Base-by-base conservation (phyloP, 1,140 invertebrate genomes). In the Hesperophylax magnus region DNA sequence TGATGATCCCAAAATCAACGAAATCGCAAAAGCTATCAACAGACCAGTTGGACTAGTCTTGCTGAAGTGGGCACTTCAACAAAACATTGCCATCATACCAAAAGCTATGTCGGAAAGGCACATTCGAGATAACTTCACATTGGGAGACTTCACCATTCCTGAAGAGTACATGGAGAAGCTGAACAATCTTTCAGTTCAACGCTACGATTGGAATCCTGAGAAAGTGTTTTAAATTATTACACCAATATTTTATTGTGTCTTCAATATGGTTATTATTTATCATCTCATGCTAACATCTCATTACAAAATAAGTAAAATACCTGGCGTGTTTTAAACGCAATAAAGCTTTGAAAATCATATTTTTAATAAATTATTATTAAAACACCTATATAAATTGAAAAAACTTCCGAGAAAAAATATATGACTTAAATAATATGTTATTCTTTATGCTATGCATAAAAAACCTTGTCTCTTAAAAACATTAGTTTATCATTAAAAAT, bases 181-280 rank as follows among this genome's bases (percentile, higher is more conserved):
- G 17, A 86, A 87, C 78, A 85, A 84, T 31, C 82, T 92, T 22
- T 83, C 87, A 22, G 82, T 77, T 17, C 85, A 85, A 31, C 78
- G 92, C 85, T 92, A 91, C 79, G 91, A 91, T 78, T 93, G 92
- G 92, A 86, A 92, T 84, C 90, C 92, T 0, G 81, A 85, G 63
- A 72, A 74, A 18, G 79, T 87, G 11, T 76, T 53, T 39, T 84
- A 82, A 76, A 52, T 18, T 34, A 61, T 61, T 6, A n/a, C 18
- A 3, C 27, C 2, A 2, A 27, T 5, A 2, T 2, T 27, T 5
- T 27, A 2, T 27, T 3, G 53, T 54, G 7, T n/a, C n/a, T n/a
- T n/a, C n/a, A n/a, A n/a, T n/a, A n/a, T n/a, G n/a, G n/a, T n/a
- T n/a, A n/a, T n/a, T n/a, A n/a, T n/a, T n/a, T n/a, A n/a, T n/a